Conservation (phyloP, 2,113 vertebrate genomes). For the Cnemophilus loriae region DNA sequence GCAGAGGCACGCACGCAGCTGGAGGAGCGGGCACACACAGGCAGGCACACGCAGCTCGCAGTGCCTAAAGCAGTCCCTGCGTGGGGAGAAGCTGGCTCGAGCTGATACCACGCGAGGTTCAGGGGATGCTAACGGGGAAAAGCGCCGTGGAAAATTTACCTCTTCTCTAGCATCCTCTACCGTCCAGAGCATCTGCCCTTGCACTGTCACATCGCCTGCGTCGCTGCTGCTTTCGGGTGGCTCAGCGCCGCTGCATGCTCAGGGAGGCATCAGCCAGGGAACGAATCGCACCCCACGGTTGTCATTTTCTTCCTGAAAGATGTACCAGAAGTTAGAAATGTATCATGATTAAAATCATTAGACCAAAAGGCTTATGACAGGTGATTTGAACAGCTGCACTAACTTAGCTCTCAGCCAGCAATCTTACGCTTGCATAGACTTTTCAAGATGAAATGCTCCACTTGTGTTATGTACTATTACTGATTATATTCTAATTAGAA, state of each 20-base stretch:
- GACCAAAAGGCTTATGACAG: neutral
- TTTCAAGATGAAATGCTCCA: neutral
- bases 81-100: neutral
- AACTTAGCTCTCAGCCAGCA: neutral
- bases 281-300: neutral
- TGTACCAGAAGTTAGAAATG: neutral
- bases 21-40: neutral
- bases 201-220: neutral
- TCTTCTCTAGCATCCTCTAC: slow-evolving; percentile 61
- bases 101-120: neutral
- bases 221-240: neutral
- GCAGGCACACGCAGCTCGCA: neutral
- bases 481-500: slow-evolving; percentile 22
- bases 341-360: neutral
- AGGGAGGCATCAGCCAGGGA: neutral
- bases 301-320: neutral
- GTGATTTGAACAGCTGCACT: neutral
- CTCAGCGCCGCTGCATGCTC: neutral
- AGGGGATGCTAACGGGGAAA: neutral
- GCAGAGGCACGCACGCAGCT: neutral
- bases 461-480: neutral
- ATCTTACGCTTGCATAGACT: neutral
- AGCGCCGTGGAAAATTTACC: neutral
- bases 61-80: neutral
- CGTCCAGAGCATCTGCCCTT: slow-evolving; percentile 38